Conservation (phyloP, 2,113 vertebrate genomes). For the Albula goreensis region DNA sequence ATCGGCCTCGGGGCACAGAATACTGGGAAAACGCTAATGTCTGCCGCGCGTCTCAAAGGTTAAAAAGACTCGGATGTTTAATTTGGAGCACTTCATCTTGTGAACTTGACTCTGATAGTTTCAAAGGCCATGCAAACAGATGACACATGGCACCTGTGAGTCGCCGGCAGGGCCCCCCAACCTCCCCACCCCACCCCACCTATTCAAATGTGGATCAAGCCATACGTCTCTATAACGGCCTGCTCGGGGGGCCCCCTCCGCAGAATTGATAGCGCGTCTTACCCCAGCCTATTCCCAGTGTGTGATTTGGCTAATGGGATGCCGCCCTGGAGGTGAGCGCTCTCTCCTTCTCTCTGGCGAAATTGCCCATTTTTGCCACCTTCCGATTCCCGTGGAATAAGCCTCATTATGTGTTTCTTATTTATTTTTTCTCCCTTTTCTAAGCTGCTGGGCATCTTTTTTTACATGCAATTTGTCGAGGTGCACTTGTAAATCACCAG, state of each 20-base stretch:
- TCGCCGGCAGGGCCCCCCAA: not conserved
- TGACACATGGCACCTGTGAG: conserved; percentile 36
- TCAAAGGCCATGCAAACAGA: conserved; percentile 37
- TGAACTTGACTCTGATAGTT: conserved; percentile 40
- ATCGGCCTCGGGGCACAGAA: not conserved
- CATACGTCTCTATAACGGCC: conserved; percentile 54
- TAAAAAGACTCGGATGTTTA: conserved; percentile 41
- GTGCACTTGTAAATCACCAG: not conserved
- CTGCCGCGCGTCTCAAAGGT: conserved; percentile 40
- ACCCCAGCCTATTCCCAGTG: conserved; percentile 31
- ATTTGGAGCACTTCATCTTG: conserved; percentile 42
- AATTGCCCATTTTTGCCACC: conserved; percentile 22
- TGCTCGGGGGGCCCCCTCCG: conserved; percentile 43
- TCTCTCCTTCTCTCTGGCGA: conserved; percentile 17
- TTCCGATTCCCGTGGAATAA: conserved; percentile 5
- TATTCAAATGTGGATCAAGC: conserved; percentile 37
- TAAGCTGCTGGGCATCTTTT: not conserved
- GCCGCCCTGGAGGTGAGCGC: conserved; percentile 31
- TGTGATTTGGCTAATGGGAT: conserved; percentile 46
- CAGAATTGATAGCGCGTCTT: conserved; percentile 56
- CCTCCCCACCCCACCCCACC: not conserved
- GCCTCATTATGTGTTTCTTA: conserved; percentile 3
- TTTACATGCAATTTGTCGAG: not conserved
- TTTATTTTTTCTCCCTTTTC: not conserved
- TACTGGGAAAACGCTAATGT: conserved; percentile 31